Evolutionary conservation across 2,888 invertebrate species (phyloP).

Genomic region (Catotricha subobsoleta): DNA sequence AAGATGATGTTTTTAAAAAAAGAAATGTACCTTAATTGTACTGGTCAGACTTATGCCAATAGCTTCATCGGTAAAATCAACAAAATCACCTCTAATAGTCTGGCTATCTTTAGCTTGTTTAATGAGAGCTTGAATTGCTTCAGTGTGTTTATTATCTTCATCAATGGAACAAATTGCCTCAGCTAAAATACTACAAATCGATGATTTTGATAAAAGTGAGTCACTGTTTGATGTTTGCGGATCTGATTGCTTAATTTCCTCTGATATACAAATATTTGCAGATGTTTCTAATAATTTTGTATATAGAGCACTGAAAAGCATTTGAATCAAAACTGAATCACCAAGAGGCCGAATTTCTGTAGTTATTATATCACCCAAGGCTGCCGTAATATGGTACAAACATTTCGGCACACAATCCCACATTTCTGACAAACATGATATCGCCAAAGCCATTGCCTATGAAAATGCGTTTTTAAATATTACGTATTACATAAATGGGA

Average conservation of each 20-base stretch:
- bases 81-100: constrained; percentile 11
- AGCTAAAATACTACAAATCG: constrained; percentile 50
- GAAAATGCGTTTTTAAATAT: constrained; percentile 7
- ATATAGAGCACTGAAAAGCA: constrained; percentile 49
- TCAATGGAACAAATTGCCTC: constrained; percentile 65
- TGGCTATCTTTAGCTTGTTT: constrained; percentile 33
- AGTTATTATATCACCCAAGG: constrained; percentile 51
- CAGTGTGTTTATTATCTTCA: constrained; percentile 61
- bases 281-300: constrained; percentile 39
- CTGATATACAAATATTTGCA: constrained; percentile 13
- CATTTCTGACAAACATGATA: constrained; percentile 50
- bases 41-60: constrained; percentile 22
- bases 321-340: constrained; percentile 51
- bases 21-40: constrained; percentile 24
- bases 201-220: constrained; percentile 23
- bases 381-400: constrained; percentile 36
- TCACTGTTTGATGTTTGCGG: not conserved
- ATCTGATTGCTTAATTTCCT: constrained; percentile 1
- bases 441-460: constrained; percentile 51
- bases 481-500: not conserved
- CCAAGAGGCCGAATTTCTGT: constrained; percentile 47
- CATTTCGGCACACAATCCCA: constrained; percentile 47
- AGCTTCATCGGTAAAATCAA: constrained; percentile 15
- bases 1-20: too few species aligned
- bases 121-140: constrained; percentile 20